phyloP scores from a whole-genome alignment of 2,888 invertebrate genomes.

The Malthinus seriepunctatus region DNA sequence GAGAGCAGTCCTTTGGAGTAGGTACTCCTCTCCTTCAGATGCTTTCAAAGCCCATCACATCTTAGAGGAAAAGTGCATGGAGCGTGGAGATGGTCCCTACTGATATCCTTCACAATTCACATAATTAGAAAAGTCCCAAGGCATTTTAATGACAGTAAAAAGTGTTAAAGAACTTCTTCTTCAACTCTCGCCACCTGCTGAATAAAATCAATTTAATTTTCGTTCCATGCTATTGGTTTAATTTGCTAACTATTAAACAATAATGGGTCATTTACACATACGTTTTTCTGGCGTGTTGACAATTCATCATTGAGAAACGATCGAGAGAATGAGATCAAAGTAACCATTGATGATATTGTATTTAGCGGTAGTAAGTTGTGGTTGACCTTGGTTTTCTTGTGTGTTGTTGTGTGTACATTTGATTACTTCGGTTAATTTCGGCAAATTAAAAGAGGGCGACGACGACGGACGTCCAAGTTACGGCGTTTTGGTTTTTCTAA shows the following conservation, averaged over 20 bases:
- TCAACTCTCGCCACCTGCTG: too few species aligned
- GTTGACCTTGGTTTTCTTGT: constrained; percentile 31
- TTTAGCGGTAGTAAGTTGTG: constrained; percentile 32
- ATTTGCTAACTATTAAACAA: constrained; percentile 17
- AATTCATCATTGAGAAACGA: constrained; percentile 29
- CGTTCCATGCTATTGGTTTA: not conserved
- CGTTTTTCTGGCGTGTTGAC: constrained; percentile 33
- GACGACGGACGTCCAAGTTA: not conserved
- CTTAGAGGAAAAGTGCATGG: too few species aligned
- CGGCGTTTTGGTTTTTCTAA: not conserved
- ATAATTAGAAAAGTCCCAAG: too few species aligned
- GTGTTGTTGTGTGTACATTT: constrained; percentile 4
- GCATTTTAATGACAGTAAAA: too few species aligned
- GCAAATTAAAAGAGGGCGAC: constrained; percentile 1
- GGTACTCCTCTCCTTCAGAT: too few species aligned
- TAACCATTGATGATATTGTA: constrained; percentile 35
- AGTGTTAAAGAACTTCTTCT: too few species aligned
- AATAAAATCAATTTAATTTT: too few species aligned
- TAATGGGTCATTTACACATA: constrained; percentile 23
- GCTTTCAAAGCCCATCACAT: too few species aligned
- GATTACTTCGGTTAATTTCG: constrained; percentile 13
- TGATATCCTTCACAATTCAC: too few species aligned
- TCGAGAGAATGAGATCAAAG: constrained; percentile 9
- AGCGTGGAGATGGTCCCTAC: too few species aligned
- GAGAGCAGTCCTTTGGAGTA: too few species aligned